These are phyloP conservation scores for Parasteatoda tepidariorum DNA, from an alignment of 1,140 invertebrate species.

Conservation along the genomic window DNA sequence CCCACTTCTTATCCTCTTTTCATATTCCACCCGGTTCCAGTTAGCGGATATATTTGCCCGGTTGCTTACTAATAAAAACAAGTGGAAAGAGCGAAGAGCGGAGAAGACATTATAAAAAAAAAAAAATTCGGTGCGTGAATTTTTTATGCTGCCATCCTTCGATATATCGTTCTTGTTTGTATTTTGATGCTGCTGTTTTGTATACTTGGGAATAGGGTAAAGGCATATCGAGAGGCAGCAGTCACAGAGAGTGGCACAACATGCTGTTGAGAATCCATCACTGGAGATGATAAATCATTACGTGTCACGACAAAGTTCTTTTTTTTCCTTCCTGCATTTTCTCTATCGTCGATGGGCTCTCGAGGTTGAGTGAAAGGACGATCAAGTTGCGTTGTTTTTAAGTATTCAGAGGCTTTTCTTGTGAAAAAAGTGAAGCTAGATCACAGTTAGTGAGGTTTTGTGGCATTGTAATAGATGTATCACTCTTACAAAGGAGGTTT, in stretches of 20 bases:
- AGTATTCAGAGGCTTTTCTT: neutral
- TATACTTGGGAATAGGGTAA: constrained; percentile 27
- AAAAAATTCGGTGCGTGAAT: constrained; percentile 56
- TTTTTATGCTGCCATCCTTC: constrained; percentile 39
- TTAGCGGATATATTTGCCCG: constrained; percentile 23
- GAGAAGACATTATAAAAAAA: constrained; percentile 49
- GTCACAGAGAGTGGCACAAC: constrained; percentile 39
- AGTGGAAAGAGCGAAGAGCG: constrained; percentile 5
- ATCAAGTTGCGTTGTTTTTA: constrained; percentile 10
- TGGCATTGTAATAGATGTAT: neutral
- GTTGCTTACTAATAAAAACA: constrained; percentile 59
- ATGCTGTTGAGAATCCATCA: constrained; percentile 45
- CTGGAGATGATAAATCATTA: constrained; percentile 51
- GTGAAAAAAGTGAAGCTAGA: neutral
- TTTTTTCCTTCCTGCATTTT: neutral
- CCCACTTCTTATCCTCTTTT: neutral
- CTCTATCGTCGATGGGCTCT: neutral
- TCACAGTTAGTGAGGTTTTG: neutral
- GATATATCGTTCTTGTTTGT: neutral
- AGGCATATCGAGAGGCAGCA: constrained; percentile 8
- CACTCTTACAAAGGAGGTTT: neutral
- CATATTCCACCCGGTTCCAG: neutral
- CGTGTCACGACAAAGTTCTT: constrained; percentile 37
- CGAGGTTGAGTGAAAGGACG: neutral
- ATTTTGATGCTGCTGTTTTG: constrained; percentile 49